Base-by-base conservation (phyloP, 1,140 invertebrate species). In the Atopsyche davidsoni region DNA sequence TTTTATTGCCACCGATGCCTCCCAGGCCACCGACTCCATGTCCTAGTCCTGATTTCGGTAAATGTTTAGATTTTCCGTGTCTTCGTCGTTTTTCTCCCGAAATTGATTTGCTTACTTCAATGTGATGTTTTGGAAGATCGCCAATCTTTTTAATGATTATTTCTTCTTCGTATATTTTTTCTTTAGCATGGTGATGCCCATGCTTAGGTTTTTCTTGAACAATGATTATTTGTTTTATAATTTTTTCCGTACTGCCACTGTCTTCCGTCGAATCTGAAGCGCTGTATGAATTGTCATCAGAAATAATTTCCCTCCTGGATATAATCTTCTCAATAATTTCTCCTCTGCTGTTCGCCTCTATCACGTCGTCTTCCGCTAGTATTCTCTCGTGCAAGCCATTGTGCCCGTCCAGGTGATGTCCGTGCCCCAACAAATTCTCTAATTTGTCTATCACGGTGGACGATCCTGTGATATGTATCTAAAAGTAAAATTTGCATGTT, bases 161-260 rank as follows among this genome's bases (percentile, higher is more conserved):
- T 46, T 57, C 55, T 50, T 57, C 55, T 46, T 57, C 55, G 28
- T 45, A 57, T 17, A 57, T 57, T 18, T 57, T 53, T 46, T 57
- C 55, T 21, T 50, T 57, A 10, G 46, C 50, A 46, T 53, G 55
- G 18, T 46, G 41, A 35, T 55, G 48, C 4, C 55, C 55, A 50
- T 57, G 55, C 23, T 57, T 57, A 3, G 50, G 50, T 35, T 46
- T 49, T 35, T 57, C 51, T 42, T 57, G 50, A 13, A 57, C 46
- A 45, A 57, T 57, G 23, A 45, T 57, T 39, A 57, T 57, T 36
- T 47, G 40, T 48, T 57, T 57, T 22, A 57, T 51, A 40, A 57
- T 57, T 31, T 52, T 25, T 46, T 57, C 55, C 41, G 55, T 57
- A 52, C 50, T 52, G 13, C 50, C 42, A 24, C 51, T 53, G 9